A percentile compares a stretch with the other conserved stretches of the same genome.
Conservation (phyloP, 1,140 invertebrate species). For the Bathynomus jamesi region DNA sequence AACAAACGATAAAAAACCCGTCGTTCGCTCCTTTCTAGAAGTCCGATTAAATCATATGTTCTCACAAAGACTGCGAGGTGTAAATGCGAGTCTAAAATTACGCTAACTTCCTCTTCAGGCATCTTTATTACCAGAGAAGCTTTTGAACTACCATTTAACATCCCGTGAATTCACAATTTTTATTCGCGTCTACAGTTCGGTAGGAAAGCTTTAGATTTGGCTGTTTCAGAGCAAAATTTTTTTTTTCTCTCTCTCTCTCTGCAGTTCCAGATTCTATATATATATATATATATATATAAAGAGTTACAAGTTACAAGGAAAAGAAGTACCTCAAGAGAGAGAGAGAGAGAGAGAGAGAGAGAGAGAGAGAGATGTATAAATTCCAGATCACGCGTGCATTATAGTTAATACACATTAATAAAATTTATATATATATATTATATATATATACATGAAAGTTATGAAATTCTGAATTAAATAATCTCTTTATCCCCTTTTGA, state of each 20-base stretch:
- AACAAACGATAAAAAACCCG: background rate
- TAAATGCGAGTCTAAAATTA: background rate
- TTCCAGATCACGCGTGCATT: too few relatives aligned
- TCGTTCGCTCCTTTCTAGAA: background rate
- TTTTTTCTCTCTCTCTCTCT: too few relatives aligned
- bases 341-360: too few relatives aligned
- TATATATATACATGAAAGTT: too few relatives aligned
- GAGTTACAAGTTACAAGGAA: background rate
- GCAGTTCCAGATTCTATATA: too few relatives aligned
- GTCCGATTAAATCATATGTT: constrained; percentile 1
- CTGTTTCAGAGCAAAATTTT: background rate
- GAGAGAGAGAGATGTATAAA: too few relatives aligned
- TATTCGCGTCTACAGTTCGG: background rate
- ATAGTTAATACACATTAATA: too few relatives aligned
- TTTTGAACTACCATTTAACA: background rate
- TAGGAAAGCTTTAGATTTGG: background rate
- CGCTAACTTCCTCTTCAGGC: background rate
- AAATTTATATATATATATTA: too few relatives aligned
- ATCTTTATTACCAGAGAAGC: background rate
- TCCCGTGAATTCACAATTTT: background rate
- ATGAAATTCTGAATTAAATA: too few relatives aligned
- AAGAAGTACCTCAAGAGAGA: too few relatives aligned
- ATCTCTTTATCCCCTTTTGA: too few relatives aligned
- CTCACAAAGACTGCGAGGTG: background rate
- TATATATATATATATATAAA: background rate